Conservation (phyloP, 2,888 invertebrate genomes). For the Scelioninae gen. 1 region DNA sequence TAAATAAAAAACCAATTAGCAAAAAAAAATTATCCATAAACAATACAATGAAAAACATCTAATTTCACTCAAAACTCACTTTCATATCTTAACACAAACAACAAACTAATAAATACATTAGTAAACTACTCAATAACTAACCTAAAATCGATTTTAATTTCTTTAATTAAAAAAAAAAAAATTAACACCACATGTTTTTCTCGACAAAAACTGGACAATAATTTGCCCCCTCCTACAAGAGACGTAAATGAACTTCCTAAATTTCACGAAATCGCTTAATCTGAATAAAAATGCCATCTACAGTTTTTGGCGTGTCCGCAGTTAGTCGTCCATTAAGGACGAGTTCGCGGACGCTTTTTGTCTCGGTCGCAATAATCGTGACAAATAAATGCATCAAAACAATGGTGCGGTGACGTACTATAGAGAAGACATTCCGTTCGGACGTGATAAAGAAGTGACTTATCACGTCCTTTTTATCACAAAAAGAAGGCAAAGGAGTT, state of each 20-base stretch:
- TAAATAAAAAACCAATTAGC: no score
- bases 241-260: slow-evolving; percentile 9
- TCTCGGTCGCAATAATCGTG: slow-evolving; percentile 20
- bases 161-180: no score
- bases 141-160: no score
- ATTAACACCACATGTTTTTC: no score
- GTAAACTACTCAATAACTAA: no score
- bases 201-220: neutral
- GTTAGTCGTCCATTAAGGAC: slow-evolving; percentile 3
- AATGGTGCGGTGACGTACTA: slow-evolving; percentile 34
- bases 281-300: slow-evolving; percentile 31
- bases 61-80: no score
- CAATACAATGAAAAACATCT: no score
- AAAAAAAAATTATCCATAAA: no score
- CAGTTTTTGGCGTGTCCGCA: slow-evolving; percentile 4
- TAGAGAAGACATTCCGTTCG: slow-evolving; percentile 43
- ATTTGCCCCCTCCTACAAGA: neutral
- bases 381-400: slow-evolving; percentile 59
- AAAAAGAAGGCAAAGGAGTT: slow-evolving; percentile 46
- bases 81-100: no score
- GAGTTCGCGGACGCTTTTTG: slow-evolving; percentile 11
- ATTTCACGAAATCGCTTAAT: slow-evolving; percentile 1
- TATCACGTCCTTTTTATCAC: no score
- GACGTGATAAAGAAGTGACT: slow-evolving; percentile 60
- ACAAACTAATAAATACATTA: no score